Conservation (phyloP, 2,888 invertebrate genomes). For the Charanyca ferruginea region DNA sequence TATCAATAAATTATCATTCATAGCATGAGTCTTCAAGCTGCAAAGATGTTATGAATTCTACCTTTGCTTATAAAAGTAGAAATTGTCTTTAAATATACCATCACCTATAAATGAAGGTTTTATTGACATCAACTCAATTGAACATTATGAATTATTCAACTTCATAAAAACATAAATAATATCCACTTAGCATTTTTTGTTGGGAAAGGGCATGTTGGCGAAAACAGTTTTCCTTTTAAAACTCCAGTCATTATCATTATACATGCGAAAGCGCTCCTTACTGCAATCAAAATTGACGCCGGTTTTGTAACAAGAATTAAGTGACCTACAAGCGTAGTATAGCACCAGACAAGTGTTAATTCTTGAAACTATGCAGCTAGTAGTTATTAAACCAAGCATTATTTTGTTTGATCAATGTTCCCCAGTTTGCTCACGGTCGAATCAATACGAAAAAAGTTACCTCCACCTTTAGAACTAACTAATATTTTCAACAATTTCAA, state of each 20-base stretch:
- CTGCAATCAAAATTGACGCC: slow-evolving; percentile 45
- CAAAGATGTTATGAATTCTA: background rate
- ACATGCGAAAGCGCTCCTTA: slow-evolving; percentile 47
- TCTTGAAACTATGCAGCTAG: slow-evolving; percentile 75
- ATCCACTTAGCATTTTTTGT: slow-evolving; percentile 23
- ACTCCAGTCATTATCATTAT: slow-evolving; percentile 32
- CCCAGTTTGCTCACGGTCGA: slow-evolving; percentile 34
- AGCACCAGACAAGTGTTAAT: slow-evolving; percentile 65
- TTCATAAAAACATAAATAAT: slow-evolving; percentile 32
- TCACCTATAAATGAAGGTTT: background rate
- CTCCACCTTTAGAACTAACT: slow-evolving; percentile 15
- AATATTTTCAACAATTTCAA: slow-evolving; percentile 24
- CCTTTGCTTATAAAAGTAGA: background rate
- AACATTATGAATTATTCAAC: slow-evolving; percentile 14
- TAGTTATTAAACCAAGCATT: slow-evolving; percentile 57
- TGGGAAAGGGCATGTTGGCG: slow-evolving; percentile 23
- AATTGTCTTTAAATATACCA: background rate
- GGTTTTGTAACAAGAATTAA: slow-evolving; percentile 47
- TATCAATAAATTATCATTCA: slow-evolving; percentile 10
- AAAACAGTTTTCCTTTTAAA: slow-evolving; percentile 29
- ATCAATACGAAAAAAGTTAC: slow-evolving; percentile 25
- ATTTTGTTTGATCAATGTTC: slow-evolving; percentile 62
- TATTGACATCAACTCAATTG: background rate
- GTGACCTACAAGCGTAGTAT: slow-evolving; percentile 38
- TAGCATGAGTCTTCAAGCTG: background rate